Base-by-base conservation (phyloP, 2,888 invertebrate genomes). In the Pseudanteris insignis region DNA sequence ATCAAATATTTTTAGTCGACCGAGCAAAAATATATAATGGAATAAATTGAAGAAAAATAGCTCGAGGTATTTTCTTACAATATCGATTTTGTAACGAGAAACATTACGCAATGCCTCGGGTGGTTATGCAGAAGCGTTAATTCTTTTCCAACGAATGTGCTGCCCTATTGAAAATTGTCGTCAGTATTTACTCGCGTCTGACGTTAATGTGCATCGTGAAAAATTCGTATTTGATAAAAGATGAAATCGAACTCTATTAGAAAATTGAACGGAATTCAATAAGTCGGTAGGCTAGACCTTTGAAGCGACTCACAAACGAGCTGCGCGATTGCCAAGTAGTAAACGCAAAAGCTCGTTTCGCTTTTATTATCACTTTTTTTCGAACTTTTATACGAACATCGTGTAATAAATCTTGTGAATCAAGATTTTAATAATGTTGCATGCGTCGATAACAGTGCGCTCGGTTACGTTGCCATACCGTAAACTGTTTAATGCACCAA, bases 251-350 rank as follows among this genome's bases (percentile, higher is more conserved):
- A 53, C 53, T 53, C 53, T 43, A 43, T 53, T 53, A 53, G 36
- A 43, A 53, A 53, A 53, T 43, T 53, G 43, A 53, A 53, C 18
- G 43, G 37, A 53, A 53, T 53, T 53, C 53, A 53, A 53, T 53
- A 53, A 43, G 36, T 29, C 24, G 14, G 37, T 43, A 43, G 37
- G 43, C 37, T 36, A 25, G 26, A 43, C 36, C 36, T 51, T 51
- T 51, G 36, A 43, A 43, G 43, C 36, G 26, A 36, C 43, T 51
- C 43, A 43, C 41, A 53, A 53, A 25, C 11, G 25, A 25, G 37
- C n/a, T n/a, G n/a, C n/a, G n/a, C n/a, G n/a, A n/a, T n/a, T n/a
- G n/a, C 43, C 37, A 43, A 53, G 53, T 53, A 53, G 53, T 53
- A 53, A 43, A 43, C 30, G 53, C 30, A 24, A 53, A 53, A 53